Evolutionary conservation across 1,140 invertebrate species (phyloP).

Genomic region (Trachymyrmex cornetzi): DNA sequence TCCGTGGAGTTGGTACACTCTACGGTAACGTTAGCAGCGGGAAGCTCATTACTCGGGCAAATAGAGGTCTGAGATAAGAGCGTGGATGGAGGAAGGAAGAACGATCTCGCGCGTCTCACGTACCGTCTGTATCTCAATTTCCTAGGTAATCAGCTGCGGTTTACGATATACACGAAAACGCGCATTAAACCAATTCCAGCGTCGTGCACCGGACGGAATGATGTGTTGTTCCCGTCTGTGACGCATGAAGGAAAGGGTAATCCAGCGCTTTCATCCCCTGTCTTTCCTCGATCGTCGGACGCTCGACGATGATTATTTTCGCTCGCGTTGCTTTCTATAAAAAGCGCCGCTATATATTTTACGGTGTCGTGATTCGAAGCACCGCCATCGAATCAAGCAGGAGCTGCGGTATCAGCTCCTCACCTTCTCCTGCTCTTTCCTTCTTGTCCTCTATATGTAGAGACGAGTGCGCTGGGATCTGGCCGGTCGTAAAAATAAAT

Average conservation of each 20-base stretch:
- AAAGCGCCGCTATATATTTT: conserved; percentile 31
- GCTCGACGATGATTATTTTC: conserved; percentile 45
- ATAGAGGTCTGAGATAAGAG: conserved; percentile 36
- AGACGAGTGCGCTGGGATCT: conserved; percentile 22
- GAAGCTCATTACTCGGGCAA: conserved; percentile 48
- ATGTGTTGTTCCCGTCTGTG: background rate
- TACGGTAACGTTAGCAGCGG: background rate
- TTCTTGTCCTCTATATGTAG: background rate
- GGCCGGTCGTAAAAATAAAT: conserved; percentile 78
- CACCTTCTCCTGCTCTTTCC: background rate
- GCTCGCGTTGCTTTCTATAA: conserved; percentile 38
- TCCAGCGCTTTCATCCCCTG: background rate
- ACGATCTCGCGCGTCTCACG: background rate
- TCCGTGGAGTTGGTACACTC: conserved; percentile 21
- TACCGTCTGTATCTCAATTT: conserved; percentile 44
- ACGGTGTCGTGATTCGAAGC: conserved; percentile 37
- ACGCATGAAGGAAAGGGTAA: background rate
- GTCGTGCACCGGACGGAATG: background rate
- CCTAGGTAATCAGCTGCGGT: conserved; percentile 33
- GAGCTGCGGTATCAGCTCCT: conserved; percentile 24
- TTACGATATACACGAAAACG: conserved; percentile 16
- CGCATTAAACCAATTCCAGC: conserved; percentile 19
- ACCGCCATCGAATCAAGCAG: conserved; percentile 39
- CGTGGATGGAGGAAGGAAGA: background rate
- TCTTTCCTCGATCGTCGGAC: background rate